phyloP scores from a whole-genome alignment of 2,113 vertebrate species.

The Campylomormyrus tamandua region DNA sequence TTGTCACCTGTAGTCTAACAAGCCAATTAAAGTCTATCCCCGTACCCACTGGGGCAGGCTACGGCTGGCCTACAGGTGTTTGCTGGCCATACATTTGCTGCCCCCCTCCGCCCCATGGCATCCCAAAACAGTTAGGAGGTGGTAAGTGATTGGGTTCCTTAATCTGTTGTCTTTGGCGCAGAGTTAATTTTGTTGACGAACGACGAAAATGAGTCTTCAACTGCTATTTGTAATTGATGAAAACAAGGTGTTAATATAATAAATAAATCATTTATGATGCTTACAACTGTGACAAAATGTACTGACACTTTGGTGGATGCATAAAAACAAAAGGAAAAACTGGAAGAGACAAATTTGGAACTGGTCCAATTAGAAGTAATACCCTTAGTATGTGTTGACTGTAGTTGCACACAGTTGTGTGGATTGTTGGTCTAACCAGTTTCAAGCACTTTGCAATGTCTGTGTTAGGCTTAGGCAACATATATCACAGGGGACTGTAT shows the following conservation, averaged over 20 bases:
- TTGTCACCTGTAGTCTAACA: constrained; percentile 36
- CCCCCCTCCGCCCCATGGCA: background rate
- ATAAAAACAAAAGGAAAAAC: too few relatives aligned
- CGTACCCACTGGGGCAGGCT: background rate
- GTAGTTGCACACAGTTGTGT: background rate
- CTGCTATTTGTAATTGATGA: background rate
- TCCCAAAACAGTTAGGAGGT: background rate
- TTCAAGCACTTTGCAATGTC: background rate
- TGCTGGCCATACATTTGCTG: background rate
- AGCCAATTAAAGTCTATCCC: constrained; percentile 32
- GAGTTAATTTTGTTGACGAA: background rate
- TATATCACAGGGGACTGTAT: background rate
- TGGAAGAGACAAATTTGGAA: background rate
- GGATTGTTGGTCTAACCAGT: background rate
- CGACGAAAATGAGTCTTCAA: background rate
- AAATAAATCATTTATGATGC: background rate
- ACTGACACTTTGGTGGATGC: too few relatives aligned
- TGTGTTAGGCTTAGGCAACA: background rate
- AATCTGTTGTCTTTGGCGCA: background rate
- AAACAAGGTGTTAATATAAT: background rate
- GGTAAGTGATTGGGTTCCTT: background rate
- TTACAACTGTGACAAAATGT: background rate
- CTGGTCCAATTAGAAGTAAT: background rate
- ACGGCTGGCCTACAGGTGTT: background rate
- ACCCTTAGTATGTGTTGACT: background rate